Evolutionary conservation across 2,113 vertebrate species (phyloP).

Genomic region (Lepus europaeus): DNA sequence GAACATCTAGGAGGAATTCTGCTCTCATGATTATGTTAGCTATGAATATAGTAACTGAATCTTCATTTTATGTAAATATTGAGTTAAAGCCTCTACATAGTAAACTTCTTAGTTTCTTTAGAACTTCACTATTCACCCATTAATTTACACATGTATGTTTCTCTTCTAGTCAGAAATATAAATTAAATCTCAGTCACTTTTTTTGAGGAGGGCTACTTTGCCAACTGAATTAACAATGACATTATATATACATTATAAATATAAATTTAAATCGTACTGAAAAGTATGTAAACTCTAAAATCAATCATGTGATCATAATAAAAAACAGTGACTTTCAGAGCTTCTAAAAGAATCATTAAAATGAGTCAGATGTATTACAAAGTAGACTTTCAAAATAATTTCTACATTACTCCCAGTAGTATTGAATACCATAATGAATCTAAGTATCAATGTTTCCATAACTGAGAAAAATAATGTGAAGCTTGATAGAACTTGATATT

Average conservation of each 20-base stretch:
- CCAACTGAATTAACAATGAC: slow-evolving; percentile 47
- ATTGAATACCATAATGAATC: not conserved
- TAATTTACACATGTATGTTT: slow-evolving; percentile 70
- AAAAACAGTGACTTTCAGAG: not conserved
- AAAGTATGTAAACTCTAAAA: slow-evolving; percentile 54
- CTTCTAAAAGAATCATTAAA: not conserved
- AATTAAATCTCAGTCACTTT: slow-evolving; percentile 72
- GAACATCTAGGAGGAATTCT: not conserved
- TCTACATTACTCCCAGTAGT: slow-evolving; percentile 1
- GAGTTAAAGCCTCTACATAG: slow-evolving; percentile 69
- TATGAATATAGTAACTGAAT: not conserved
- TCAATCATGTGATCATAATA: slow-evolving; percentile 66
- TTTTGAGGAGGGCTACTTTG: slow-evolving; percentile 66
- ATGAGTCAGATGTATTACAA: not conserved
- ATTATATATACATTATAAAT: not conserved
- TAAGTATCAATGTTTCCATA: not conserved
- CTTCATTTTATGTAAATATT: slow-evolving; percentile 56
- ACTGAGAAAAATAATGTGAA: not conserved
- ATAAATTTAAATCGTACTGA: slow-evolving; percentile 74
- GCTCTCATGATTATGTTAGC: slow-evolving; percentile 69
- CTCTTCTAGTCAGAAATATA: slow-evolving; percentile 74
- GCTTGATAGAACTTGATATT: not conserved
- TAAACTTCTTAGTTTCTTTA: slow-evolving; percentile 70
- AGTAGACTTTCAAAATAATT: slow-evolving; percentile 66
- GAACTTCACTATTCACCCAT: slow-evolving; percentile 68